phyloP scores from a whole-genome alignment of 1,140 invertebrate genomes.

The Phthorimaea operculella region DNA sequence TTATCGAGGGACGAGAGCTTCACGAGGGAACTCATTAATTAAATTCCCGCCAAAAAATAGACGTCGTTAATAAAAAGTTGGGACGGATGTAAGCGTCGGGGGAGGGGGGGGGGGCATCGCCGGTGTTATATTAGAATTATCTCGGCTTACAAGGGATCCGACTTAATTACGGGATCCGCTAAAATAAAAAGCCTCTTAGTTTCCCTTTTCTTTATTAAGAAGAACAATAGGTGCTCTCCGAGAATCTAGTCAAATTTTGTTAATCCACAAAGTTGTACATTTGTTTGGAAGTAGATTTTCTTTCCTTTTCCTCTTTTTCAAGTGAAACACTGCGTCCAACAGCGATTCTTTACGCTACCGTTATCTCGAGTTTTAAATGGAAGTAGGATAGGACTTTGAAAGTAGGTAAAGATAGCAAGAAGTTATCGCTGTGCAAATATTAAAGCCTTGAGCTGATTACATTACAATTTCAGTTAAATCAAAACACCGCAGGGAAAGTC shows the following conservation, averaged over 20 bases:
- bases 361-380: too few species aligned
- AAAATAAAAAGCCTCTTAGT: conserved; percentile 5
- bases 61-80: conserved; percentile 23
- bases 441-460: too few species aligned
- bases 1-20: background rate
- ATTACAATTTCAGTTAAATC: too few species aligned
- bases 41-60: conserved; percentile 24
- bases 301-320: too few species aligned
- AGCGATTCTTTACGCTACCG: too few species aligned
- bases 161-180: conserved; percentile 19
- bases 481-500: too few species aligned
- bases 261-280: too few species aligned
- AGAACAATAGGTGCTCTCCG: background rate
- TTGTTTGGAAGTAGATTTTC: too few species aligned
- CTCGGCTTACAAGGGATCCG: conserved; percentile 22
- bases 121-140: conserved; percentile 27
- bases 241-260: background rate
- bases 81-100: conserved; percentile 1
- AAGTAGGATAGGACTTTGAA: too few species aligned
- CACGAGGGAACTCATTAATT: conserved; percentile 16
- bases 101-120: conserved; percentile 14
- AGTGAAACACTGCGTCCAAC: too few species aligned
- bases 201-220: background rate
- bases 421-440: too few species aligned
- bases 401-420: too few species aligned